Percentiles rank a stretch among this genome's conserved stretches.
phyloP scores from a whole-genome alignment of 30 jellyfish, hydroid and myxozoan species.

The Turritopsis dohrnii region DNA sequence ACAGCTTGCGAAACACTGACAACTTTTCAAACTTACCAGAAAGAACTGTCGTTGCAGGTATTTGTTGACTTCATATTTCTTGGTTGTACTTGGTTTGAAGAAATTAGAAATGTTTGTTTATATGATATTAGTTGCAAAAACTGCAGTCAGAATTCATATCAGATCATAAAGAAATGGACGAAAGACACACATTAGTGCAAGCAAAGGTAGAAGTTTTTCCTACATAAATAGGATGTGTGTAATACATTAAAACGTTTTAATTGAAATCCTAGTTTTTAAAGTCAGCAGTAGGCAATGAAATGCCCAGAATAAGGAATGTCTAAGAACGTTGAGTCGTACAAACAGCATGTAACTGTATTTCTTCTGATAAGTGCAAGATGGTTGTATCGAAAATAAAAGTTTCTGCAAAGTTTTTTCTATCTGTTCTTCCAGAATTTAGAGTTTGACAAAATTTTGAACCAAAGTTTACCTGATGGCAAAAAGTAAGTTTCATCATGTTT shows the following conservation, averaged over 20 bases:
- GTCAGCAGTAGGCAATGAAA: too few species aligned
- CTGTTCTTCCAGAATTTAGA: conserved; percentile 1
- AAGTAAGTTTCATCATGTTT: conserved; percentile 7
- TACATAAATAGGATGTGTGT: not conserved
- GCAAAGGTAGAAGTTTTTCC: conserved; percentile 46
- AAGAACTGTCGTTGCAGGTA: conserved; percentile 77
- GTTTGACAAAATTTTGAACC: conserved; percentile 21
- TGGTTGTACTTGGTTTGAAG: too few species aligned
- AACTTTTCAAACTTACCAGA: conserved; percentile 49
- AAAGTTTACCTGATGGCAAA: conserved; percentile 1
- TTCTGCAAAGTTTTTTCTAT: too few species aligned
- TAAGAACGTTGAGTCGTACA: too few species aligned
- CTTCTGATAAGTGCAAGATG: too few species aligned
- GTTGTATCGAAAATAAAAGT: too few species aligned
- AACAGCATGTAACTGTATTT: too few species aligned
- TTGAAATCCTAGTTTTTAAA: too few species aligned
- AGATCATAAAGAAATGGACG: conserved; percentile 94
- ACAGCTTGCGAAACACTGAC: conserved; percentile 70
- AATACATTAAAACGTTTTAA: not conserved
- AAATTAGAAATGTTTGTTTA: not conserved
- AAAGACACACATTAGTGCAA: conserved; percentile 92
- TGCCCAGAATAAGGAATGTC: too few species aligned
- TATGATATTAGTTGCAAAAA: conserved; percentile 57
- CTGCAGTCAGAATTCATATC: conserved; percentile 62
- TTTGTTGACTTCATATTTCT: too few species aligned